Percentiles rank a stretch among this genome's conserved stretches.
Conservation (phyloP, 2,797 vertebrate species). For the Sebastes vulpes region DNA sequence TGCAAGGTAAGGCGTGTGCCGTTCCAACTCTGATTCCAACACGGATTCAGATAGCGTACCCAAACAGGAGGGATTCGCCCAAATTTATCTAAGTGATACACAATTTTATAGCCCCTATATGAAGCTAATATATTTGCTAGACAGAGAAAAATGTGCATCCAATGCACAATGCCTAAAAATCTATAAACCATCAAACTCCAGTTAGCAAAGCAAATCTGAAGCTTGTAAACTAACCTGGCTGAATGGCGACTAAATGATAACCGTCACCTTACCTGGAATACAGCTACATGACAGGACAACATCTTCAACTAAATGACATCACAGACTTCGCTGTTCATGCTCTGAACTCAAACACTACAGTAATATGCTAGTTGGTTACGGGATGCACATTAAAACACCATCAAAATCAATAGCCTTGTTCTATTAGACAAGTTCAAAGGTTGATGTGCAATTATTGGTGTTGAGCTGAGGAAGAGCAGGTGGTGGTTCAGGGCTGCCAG, state of each 20-base stretch:
- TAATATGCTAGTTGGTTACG: conserved; percentile 5
- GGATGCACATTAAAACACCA: conserved; percentile 29
- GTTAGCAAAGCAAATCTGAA: not conserved
- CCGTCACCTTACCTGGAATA: not conserved
- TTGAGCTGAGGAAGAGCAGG: conserved; percentile 38
- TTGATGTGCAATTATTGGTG: conserved; percentile 24
- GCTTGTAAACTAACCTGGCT: not conserved
- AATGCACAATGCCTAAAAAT: not conserved
- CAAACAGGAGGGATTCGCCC: accelerated
- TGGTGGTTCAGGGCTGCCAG: conserved; percentile 53
- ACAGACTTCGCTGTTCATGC: not conserved
- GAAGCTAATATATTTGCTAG: not conserved
- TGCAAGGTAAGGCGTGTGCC: no score
- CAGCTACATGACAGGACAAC: not conserved
- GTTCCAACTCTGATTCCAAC: not conserved
- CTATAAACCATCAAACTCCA: not conserved
- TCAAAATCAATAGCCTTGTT: conserved; percentile 40
- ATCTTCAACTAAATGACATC: not conserved
- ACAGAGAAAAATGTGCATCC: not conserved
- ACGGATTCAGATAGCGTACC: not conserved
- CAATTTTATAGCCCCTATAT: not conserved
- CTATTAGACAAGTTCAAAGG: conserved; percentile 43
- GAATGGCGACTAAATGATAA: not conserved
- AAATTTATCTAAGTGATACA: not conserved
- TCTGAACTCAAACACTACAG: not conserved